Evolutionary conservation across 1,140 invertebrate species (phyloP), one percentile per base, ranked within the genome.

Genomic region (Caenorhabditis brenneri): DNA sequence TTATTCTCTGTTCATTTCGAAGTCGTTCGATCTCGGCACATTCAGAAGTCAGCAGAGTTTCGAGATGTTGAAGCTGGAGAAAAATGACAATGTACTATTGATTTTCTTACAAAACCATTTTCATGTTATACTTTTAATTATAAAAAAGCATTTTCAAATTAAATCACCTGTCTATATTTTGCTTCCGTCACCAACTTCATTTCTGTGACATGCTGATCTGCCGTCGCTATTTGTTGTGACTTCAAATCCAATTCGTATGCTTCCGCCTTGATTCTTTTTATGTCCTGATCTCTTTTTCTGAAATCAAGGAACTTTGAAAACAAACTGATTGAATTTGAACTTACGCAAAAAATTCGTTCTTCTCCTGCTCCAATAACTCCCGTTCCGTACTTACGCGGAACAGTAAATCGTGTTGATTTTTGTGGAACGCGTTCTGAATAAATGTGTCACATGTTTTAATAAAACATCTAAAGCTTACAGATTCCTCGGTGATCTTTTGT

Each of bases 1-100:
- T 53, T 16, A 27, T 49, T 58, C 42, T 55, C 24, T 78, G 48
- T n/a, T 51, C 31, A 49, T 80, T 78, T 42, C 78, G 19, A 16
- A 79, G 58, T 46, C 78, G 49, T 22, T 84, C 83, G 6, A 84
- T 39, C 39, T 84, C 83, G 1, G 78, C 9, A 22, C 83, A 84
- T 33, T 84, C 83, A 27, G 80, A 78, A 19, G 78, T 80, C 9
- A 84, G 31, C 2, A 78, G 31, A 4, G 83, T 36, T 48, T 84
- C 83, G 7, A 84, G 78, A 0, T 84, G 69, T 79, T 84, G 83
- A 0, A 84, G 53, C 83, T 84, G 53, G 24, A 80, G 29, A 33
- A 19, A 55, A 27, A 22, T 22, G 74, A 22, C 7, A n/a, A 2
- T 51, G n/a, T 46, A 46, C 42, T 12, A 12, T 46, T 46, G 9